Conservation (phyloP, 2,113 vertebrate genomes). For the Spea bombifrons region DNA sequence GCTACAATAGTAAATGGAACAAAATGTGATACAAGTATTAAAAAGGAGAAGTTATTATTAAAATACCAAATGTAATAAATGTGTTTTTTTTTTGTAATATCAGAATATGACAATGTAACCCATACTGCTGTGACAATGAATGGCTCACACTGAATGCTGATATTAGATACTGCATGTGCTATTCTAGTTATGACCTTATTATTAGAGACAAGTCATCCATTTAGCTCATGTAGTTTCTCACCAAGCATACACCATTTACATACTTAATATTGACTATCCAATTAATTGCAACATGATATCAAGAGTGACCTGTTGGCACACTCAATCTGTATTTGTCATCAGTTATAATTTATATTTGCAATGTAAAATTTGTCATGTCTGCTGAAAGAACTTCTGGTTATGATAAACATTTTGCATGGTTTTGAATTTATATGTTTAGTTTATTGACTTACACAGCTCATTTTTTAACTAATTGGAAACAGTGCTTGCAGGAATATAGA, state of each 20-base stretch:
- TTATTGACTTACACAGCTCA: not conserved
- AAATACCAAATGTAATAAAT: no score
- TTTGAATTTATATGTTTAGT: not conserved
- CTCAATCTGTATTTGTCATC: slow-evolving; percentile 19
- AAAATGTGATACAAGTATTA: no score
- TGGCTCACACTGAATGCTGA: no score
- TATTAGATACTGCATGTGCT: not conserved
- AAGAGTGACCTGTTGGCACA: not conserved
- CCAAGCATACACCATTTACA: not conserved
- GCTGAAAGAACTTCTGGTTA: not conserved
- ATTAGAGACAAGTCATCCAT: not conserved
- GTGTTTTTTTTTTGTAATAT: no score
- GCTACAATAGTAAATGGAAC: no score
- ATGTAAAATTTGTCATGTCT: not conserved
- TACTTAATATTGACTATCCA: slow-evolving; percentile 11
- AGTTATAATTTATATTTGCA: not conserved
- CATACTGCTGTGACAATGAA: no score
- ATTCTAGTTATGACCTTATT: not conserved
- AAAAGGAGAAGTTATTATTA: no score
- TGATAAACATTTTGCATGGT: not conserved
- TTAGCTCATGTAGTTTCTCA: not conserved
- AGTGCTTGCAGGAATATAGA: slow-evolving; percentile 4
- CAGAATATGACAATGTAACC: no score
- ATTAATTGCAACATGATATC: slow-evolving; percentile 4
- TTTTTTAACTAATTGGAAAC: not conserved